Evolutionary conservation across 2,888 invertebrate species (phyloP).

Genomic region (Drosophila mercatorum): DNA sequence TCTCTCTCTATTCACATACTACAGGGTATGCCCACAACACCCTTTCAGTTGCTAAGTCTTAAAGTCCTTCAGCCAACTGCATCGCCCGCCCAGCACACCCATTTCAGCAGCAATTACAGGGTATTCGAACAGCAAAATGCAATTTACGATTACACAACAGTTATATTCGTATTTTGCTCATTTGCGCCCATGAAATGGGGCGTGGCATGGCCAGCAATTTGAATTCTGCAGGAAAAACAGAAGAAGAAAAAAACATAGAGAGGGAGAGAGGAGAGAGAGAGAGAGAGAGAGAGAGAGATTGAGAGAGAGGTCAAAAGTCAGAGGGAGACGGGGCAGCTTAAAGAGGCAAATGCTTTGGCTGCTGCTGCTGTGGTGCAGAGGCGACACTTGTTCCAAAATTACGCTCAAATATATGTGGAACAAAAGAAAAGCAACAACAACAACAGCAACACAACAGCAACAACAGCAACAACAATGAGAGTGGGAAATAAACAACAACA

Average conservation of each 20-base stretch:
- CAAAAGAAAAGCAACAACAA: slow-evolving; percentile 16
- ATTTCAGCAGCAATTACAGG: not conserved
- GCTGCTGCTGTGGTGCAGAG: slow-evolving; percentile 26
- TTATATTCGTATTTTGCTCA: slow-evolving; percentile 53
- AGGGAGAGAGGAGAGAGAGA: slow-evolving; percentile 24
- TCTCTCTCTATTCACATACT: not conserved
- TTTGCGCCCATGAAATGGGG: slow-evolving; percentile 29
- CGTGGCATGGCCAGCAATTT: slow-evolving; percentile 10
- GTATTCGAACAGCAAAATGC: slow-evolving; percentile 13
- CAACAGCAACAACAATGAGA: not conserved
- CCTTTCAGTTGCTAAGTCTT: not conserved
- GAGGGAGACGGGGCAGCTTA: slow-evolving; percentile 15
- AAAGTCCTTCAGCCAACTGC: not conserved
- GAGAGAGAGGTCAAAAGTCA: slow-evolving; percentile 47
- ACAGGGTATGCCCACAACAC: not conserved
- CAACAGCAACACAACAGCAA: not conserved
- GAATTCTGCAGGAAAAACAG: slow-evolving; percentile 7
- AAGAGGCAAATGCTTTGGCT: slow-evolving; percentile 35
- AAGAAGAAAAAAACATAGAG: slow-evolving; percentile 9
- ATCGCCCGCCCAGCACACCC: not conserved
- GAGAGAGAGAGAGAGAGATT: slow-evolving; percentile 18
- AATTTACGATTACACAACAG: slow-evolving; percentile 48
- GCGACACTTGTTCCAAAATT: slow-evolving; percentile 76
- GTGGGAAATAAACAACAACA: slow-evolving; percentile 46
- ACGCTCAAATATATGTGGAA: slow-evolving; percentile 46